These are phyloP conservation scores for Heliopora coerulea DNA, from an alignment of 92 coral and sea anemone species.

Conservation along the genomic window DNA sequence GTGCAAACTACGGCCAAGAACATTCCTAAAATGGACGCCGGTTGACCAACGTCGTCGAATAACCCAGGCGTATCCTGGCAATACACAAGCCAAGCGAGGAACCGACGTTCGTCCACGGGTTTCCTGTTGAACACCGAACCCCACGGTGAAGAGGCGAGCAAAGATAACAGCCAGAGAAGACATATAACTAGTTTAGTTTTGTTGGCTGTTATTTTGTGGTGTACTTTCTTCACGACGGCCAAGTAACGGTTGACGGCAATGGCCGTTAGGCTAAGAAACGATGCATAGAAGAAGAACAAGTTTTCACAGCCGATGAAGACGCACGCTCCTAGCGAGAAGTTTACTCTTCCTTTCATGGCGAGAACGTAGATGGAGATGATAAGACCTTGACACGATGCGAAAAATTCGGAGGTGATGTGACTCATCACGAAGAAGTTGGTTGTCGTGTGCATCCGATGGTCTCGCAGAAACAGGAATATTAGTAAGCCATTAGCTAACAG, in stretches of 20 bases:
- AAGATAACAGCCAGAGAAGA: conserved; percentile 58
- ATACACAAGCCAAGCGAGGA: conserved; percentile 74
- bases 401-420: conserved; percentile 67
- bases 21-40: conserved; percentile 13
- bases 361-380: conserved; percentile 60
- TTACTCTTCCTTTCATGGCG: conserved; percentile 31
- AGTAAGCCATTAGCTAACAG: conserved; percentile 61
- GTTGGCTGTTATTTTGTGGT: conserved; percentile 63
- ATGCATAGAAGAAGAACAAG: conserved; percentile 62
- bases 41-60: not conserved
- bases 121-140: conserved; percentile 44
- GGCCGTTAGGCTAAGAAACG: conserved; percentile 65
- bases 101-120: conserved; percentile 53
- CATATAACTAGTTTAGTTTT: conserved; percentile 51
- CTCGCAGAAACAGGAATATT: conserved; percentile 59
- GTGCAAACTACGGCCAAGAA: conserved; percentile 48
- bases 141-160: conserved; percentile 70
- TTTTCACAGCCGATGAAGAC: conserved; percentile 60
- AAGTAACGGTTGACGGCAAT: conserved; percentile 70
- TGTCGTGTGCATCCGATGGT: conserved; percentile 69
- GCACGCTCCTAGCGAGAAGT: conserved; percentile 40
- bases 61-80: conserved; percentile 57
- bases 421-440: conserved; percentile 70
- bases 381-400: conserved; percentile 64
- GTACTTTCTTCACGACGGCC: conserved; percentile 73